Evolutionary conservation across 2,888 invertebrate genomes (phyloP).

Genomic region (Amorpha juglandis): DNA sequence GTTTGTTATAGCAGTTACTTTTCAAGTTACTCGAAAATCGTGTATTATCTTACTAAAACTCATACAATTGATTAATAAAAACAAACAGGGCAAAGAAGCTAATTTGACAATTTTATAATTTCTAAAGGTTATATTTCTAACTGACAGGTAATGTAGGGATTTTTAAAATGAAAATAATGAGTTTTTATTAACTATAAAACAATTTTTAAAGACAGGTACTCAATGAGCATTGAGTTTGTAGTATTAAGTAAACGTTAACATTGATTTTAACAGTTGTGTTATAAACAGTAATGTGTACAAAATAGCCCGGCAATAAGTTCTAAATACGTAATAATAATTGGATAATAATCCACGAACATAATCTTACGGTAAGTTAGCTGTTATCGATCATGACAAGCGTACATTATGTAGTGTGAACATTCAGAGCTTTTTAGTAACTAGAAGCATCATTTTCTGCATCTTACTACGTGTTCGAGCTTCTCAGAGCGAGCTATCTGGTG

Average conservation of each 20-base stretch:
- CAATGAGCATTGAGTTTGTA: background rate
- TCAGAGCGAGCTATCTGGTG: slow-evolving; percentile 64
- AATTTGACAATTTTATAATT: background rate
- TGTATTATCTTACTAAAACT: background rate
- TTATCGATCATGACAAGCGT: slow-evolving; percentile 63
- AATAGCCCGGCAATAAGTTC: slow-evolving; percentile 58
- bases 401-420: slow-evolving; percentile 67
- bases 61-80: background rate
- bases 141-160: background rate
- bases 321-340: slow-evolving; percentile 61
- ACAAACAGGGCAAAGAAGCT: background rate
- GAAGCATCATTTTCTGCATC: slow-evolving; percentile 72
- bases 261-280: slow-evolving; percentile 53
- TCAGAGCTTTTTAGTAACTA: slow-evolving; percentile 74
- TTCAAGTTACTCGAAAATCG: background rate
- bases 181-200: background rate
- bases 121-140: background rate
- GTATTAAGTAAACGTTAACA: slow-evolving; percentile 11
- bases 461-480: slow-evolving; percentile 59
- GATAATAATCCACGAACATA: slow-evolving; percentile 73
- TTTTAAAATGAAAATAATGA: background rate
- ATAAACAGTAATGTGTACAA: slow-evolving; percentile 63
- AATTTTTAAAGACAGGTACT: background rate
- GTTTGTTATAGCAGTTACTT: slow-evolving; percentile 27
- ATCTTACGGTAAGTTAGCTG: slow-evolving; percentile 79